These are phyloP conservation scores for Merluccius polli DNA, from an alignment of 2,797 vertebrate genomes.

Conservation along the genomic window DNA sequence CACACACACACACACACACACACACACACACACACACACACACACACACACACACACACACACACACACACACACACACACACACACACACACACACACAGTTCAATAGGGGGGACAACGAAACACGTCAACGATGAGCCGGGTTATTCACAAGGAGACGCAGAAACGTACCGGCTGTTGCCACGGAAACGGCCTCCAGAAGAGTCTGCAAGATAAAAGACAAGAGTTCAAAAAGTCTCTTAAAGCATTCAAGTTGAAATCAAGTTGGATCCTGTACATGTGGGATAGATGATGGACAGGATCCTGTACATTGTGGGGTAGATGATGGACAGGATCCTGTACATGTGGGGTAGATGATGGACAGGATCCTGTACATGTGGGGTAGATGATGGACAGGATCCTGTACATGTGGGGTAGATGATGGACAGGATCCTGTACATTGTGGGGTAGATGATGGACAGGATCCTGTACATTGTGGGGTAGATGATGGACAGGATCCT, in stretches of 20 bases:
- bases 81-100: too few relatives aligned
- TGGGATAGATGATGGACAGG: too few relatives aligned
- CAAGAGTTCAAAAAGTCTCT: not conserved
- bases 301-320: slow-evolving; percentile 26
- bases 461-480: slow-evolving; percentile 27
- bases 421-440: slow-evolving; percentile 25
- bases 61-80: too few relatives aligned
- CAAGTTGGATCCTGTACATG: too few relatives aligned
- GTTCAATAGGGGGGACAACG: not conserved
- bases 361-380: slow-evolving; percentile 25
- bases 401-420: slow-evolving; percentile 21
- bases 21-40: too few relatives aligned
- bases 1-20: too few relatives aligned
- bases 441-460: too few relatives aligned
- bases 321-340: not conserved
- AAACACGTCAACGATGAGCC: not conserved
- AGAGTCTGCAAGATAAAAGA: slow-evolving; percentile 76
- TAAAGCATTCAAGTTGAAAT: not conserved
- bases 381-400: not conserved
- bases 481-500: not conserved
- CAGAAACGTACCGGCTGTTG: slow-evolving; percentile 76
- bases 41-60: too few relatives aligned
- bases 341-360: slow-evolving; percentile 20
- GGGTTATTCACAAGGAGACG: not conserved
- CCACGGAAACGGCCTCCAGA: slow-evolving; percentile 86